Evolutionary conservation across 2,113 vertebrate species (phyloP).

Genomic region (Ciconia stormi): DNA sequence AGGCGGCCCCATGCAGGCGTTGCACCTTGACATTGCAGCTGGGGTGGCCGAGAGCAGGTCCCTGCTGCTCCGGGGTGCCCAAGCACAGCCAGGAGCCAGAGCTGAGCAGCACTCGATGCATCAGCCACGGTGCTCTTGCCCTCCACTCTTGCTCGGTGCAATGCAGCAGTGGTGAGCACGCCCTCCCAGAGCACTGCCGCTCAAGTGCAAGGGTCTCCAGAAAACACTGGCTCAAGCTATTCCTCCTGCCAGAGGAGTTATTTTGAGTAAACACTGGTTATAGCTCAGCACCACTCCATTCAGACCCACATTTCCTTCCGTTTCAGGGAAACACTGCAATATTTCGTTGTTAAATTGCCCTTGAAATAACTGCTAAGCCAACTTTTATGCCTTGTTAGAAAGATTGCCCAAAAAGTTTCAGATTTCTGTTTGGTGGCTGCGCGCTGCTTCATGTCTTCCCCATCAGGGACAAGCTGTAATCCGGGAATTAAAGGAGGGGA

Average conservation of each 20-base stretch:
- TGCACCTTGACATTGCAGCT: rapidly evolving
- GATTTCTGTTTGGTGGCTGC: neutral
- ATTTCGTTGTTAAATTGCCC: neutral
- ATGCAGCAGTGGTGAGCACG: rapidly evolving
- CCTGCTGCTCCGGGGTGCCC: neutral
- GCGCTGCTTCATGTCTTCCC: neutral
- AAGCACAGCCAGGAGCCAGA: neutral
- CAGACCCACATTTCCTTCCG: neutral
- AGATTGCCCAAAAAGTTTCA: neutral
- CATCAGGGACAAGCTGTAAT: rapidly evolving
- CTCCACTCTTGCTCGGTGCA: rapidly evolving
- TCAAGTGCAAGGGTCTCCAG: neutral
- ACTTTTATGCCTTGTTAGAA: neutral
- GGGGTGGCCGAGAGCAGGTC: neutral
- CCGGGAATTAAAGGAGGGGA: neutral
- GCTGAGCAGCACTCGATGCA: neutral
- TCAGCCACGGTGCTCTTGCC: rapidly evolving
- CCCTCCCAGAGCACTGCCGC: rapidly evolving
- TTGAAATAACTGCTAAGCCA: neutral
- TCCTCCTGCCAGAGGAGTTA: neutral
- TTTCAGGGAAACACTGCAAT: neutral
- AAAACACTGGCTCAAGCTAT: neutral
- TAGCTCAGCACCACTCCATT: rapidly evolving
- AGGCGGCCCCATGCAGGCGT: rapidly evolving
- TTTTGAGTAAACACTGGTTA: neutral